phyloP scores from a whole-genome alignment of 2,797 vertebrate genomes.

The Sylvia borin region DNA sequence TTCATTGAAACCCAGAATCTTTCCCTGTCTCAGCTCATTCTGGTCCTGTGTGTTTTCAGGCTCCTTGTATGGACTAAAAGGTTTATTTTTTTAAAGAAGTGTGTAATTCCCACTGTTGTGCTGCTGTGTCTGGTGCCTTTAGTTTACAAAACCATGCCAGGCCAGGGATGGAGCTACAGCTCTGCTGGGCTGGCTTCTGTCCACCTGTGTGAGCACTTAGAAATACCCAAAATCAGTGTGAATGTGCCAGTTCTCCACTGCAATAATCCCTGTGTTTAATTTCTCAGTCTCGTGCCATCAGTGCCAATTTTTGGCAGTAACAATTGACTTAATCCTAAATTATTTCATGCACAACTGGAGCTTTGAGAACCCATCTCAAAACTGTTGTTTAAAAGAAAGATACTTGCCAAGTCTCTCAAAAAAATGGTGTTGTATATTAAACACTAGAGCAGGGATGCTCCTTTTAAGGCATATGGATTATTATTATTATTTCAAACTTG shows the following conservation, averaged over 20 bases:
- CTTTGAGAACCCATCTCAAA: not conserved
- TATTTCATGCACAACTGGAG: not conserved
- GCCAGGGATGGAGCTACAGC: not conserved
- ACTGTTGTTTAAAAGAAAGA: not conserved
- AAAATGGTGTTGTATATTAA: not conserved
- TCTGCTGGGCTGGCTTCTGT: not conserved
- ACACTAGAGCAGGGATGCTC: not conserved
- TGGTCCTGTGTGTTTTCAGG: not conserved
- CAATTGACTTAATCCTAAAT: not conserved
- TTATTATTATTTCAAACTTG: not conserved
- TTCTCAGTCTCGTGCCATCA: not conserved
- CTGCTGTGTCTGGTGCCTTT: not conserved
- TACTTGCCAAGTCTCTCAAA: not conserved
- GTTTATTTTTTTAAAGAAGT: not conserved
- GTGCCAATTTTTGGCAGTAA: not conserved
- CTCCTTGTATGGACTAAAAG: not conserved
- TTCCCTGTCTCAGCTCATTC: not conserved
- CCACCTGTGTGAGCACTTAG: not conserved
- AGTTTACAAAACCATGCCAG: not conserved
- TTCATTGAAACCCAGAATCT: not conserved
- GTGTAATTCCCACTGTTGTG: not conserved
- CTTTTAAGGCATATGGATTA: not conserved
- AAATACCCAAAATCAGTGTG: not conserved
- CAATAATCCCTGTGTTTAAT: not conserved
- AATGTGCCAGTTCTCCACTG: not conserved